Conservation (phyloP, 2,888 invertebrate genomes). For the Gasteruption jaculator region DNA sequence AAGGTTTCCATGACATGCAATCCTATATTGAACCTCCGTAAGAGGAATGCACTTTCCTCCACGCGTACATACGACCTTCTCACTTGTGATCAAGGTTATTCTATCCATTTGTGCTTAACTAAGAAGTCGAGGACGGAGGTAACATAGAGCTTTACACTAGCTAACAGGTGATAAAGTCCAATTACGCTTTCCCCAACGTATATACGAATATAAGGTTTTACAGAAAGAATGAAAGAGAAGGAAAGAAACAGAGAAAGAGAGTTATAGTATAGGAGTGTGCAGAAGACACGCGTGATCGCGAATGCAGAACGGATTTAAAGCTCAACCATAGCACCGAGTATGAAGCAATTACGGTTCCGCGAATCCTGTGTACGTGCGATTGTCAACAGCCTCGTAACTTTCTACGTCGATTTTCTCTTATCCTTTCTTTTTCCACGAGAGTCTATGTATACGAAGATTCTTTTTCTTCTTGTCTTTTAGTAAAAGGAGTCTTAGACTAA, state of each 20-base stretch:
- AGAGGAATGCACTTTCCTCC: too few species aligned
- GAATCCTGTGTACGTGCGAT: slow-evolving; percentile 35
- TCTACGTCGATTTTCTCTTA: slow-evolving; percentile 10
- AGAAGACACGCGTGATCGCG: slow-evolving; percentile 25
- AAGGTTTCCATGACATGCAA: too few species aligned
- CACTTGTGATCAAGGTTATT: too few species aligned
- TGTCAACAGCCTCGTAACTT: slow-evolving; percentile 38
- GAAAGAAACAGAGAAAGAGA: slow-evolving; percentile 4
- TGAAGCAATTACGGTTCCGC: slow-evolving; percentile 42
- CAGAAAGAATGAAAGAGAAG: slow-evolving; percentile 6
- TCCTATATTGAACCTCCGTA: too few species aligned
- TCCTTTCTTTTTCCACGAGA: slow-evolving; percentile 14
- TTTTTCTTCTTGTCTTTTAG: slow-evolving; percentile 7
- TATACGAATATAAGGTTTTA: slow-evolving; percentile 11
- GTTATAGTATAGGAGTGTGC: slow-evolving; percentile 17
- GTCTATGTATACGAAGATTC: too few species aligned
- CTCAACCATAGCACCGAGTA: slow-evolving; percentile 28
- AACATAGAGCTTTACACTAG: too few species aligned
- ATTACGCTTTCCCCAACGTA: slow-evolving; percentile 21
- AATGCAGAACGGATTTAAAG: slow-evolving; percentile 33
- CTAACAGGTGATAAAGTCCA: slow-evolving; percentile 30
- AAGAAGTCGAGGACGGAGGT: too few species aligned
- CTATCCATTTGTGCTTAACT: too few species aligned
- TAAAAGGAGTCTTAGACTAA: too few species aligned
- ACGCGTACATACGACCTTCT: too few species aligned